phyloP scores from a whole-genome alignment of 2,888 invertebrate species.

The Nomada ruficornis region DNA sequence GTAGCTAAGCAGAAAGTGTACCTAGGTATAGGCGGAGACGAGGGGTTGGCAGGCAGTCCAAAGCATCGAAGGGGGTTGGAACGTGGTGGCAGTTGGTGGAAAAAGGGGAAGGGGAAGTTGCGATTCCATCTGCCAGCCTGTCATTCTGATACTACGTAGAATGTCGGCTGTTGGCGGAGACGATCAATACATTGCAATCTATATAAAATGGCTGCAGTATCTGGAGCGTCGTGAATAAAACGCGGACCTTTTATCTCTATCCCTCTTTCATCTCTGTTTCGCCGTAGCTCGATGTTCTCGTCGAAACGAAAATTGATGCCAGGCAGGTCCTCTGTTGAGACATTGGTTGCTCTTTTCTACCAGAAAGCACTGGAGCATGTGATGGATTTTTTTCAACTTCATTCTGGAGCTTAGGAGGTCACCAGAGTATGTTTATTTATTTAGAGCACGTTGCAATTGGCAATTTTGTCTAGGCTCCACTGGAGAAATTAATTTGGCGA shows the following conservation, averaged over 20 bases:
- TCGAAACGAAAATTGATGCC: slow-evolving; percentile 51
- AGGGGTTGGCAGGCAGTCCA: slow-evolving; percentile 78
- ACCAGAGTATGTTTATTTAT: no score
- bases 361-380: no score
- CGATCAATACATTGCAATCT: slow-evolving; percentile 84
- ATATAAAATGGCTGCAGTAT: slow-evolving; percentile 84
- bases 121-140: slow-evolving; percentile 85
- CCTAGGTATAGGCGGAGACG: slow-evolving; percentile 79
- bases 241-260: slow-evolving; percentile 34
- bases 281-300: background rate
- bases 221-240: slow-evolving; percentile 73
- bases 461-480: no score
- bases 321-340: background rate
- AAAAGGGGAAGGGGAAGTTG: slow-evolving; percentile 78
- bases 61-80: slow-evolving; percentile 78
- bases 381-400: background rate
- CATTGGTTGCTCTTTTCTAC: background rate
- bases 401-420: no score
- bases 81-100: slow-evolving; percentile 77
- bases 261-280: background rate
- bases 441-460: no score
- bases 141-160: slow-evolving; percentile 84
- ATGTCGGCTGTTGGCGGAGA: slow-evolving; percentile 80
- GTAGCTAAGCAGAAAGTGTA: slow-evolving; percentile 66
- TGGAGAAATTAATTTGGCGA: background rate